A percentile compares a stretch with the other conserved stretches of the same genome.
Conservation (phyloP, 2,888 invertebrate genomes). For the Cecidostiba fungosa region DNA sequence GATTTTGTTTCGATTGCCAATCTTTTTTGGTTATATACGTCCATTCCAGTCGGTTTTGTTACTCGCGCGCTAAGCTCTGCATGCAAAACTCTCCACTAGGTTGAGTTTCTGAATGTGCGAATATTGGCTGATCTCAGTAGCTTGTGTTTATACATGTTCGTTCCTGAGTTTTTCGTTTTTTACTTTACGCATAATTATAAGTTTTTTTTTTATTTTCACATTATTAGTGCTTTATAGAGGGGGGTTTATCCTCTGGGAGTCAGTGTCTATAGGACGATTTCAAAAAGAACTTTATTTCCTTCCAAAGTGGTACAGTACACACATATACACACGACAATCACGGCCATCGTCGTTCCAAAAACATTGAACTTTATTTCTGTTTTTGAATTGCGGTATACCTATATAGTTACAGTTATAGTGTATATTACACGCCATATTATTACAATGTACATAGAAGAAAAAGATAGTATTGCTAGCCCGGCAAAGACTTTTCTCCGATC, state of each 20-base stretch:
- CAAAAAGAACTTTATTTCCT: background rate
- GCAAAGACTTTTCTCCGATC: background rate
- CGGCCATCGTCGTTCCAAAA: background rate
- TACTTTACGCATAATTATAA: background rate
- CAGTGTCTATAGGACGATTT: background rate
- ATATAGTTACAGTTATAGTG: background rate
- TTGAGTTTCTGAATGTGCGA: background rate
- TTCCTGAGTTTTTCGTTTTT: background rate
- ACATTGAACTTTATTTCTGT: slow-evolving; percentile 9
- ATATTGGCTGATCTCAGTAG: background rate
- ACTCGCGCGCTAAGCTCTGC: background rate
- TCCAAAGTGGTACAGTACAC: background rate
- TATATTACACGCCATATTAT: slow-evolving; percentile 40
- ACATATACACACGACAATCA: no score
- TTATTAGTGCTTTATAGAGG: background rate
- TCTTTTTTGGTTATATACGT: background rate
- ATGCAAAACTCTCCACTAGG: background rate
- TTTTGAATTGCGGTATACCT: slow-evolving; percentile 1
- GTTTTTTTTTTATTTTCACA: background rate
- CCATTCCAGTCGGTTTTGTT: background rate
- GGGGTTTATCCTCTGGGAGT: background rate
- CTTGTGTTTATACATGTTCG: background rate
- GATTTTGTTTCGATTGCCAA: background rate
- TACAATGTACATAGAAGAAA: slow-evolving; percentile 20
- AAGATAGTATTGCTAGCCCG: background rate